Evolutionary conservation across 92 coral and sea anemone genomes (phyloP).

Genomic region (Phenganax stokvisi): DNA sequence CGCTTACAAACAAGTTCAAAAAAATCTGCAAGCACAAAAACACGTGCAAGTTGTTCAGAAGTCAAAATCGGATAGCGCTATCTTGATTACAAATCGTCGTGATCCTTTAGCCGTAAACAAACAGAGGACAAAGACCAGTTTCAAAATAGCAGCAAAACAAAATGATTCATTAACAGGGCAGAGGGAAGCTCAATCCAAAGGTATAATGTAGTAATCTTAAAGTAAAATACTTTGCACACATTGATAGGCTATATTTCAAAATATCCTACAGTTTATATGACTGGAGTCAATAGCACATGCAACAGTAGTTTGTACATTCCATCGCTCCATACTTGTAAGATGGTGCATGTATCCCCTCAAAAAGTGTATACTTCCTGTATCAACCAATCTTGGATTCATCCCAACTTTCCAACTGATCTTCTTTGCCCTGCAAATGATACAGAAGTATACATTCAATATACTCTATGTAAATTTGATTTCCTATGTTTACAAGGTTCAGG

Average conservation of each 20-base stretch:
- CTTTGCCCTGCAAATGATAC: background rate
- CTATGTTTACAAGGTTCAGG: background rate
- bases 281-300: too few relatives aligned
- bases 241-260: background rate
- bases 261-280: too few relatives aligned
- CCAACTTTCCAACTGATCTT: background rate
- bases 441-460: too few relatives aligned
- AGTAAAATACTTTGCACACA: background rate
- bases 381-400: too few relatives aligned
- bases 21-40: background rate
- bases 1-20: background rate
- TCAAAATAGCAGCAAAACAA: background rate
- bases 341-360: background rate
- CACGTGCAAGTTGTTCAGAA: conserved; percentile 15
- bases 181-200: conserved; percentile 2
- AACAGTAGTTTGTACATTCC: too few relatives aligned
- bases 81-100: conserved; percentile 3
- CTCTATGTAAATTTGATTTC: too few relatives aligned
- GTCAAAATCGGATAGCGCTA: conserved; percentile 34
- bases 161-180: background rate
- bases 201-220: background rate
- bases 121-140: background rate
- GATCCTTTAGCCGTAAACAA: conserved; percentile 11
- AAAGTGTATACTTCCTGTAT: background rate
- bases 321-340: too few relatives aligned